A percentile compares a stretch with the other conserved stretches of the same genome.
These are phyloP conservation scores for Tuta absoluta DNA, from an alignment of 2,888 invertebrate species.

Conservation along the genomic window DNA sequence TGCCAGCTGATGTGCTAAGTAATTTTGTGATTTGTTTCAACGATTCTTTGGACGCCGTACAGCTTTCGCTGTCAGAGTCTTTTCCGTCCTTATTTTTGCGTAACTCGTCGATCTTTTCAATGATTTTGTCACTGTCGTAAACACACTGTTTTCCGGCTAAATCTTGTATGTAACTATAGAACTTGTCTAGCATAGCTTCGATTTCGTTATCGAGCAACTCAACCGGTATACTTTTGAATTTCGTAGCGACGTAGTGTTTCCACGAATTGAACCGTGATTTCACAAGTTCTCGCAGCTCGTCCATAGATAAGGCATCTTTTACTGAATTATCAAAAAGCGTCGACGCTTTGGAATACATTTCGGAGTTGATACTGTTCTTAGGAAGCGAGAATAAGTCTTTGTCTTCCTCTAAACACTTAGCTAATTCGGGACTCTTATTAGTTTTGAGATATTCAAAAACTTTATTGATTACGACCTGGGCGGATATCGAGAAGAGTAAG, in stretches of 20 bases:
- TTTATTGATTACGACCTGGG: constrained; percentile 70
- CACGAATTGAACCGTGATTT: constrained; percentile 62
- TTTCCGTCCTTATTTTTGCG: constrained; percentile 46
- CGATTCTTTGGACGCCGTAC: constrained; percentile 55
- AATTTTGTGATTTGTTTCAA: constrained; percentile 61
- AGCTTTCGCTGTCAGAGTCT: constrained; percentile 51
- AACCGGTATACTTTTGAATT: constrained; percentile 64
- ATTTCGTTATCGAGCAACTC: constrained; percentile 66
- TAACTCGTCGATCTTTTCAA: constrained; percentile 62
- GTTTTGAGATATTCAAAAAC: constrained; percentile 68
- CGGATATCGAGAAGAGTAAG: constrained; percentile 63
- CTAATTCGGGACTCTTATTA: constrained; percentile 61
- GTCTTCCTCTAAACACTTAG: constrained; percentile 60
- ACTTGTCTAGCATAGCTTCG: constrained; percentile 65
- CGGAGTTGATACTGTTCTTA: constrained; percentile 54
- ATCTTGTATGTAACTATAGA: constrained; percentile 66
- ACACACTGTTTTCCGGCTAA: constrained; percentile 56
- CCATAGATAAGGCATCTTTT: constrained; percentile 67
- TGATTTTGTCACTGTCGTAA: constrained; percentile 55
- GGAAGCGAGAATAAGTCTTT: constrained; percentile 55
- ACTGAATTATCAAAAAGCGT: constrained; percentile 66
- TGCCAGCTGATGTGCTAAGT: constrained; percentile 58
- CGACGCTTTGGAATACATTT: constrained; percentile 63
- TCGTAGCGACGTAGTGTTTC: constrained; percentile 63
- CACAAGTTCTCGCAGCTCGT: constrained; percentile 60